These are phyloP conservation scores for Streptopelia turtur DNA, from an alignment of 2,797 vertebrate genomes.

Conservation along the genomic window DNA sequence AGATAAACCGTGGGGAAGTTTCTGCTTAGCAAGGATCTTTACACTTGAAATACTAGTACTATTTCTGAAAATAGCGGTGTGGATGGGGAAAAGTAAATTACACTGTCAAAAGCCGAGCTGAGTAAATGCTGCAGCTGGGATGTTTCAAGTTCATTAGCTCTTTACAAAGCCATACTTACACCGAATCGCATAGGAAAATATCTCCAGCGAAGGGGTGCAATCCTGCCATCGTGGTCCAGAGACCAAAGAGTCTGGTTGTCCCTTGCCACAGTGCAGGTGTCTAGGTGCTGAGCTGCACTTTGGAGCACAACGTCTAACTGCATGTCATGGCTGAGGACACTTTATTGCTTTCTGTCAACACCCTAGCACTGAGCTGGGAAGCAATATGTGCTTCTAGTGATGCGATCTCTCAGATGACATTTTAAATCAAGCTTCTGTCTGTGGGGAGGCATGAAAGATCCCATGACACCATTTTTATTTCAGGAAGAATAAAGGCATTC, in stretches of 20 bases:
- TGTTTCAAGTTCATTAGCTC: not conserved
- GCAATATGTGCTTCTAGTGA: constrained; percentile 52
- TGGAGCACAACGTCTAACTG: not conserved
- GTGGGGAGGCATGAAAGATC: constrained; percentile 37
- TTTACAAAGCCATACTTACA: not conserved
- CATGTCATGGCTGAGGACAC: constrained; percentile 30
- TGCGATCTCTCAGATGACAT: constrained; percentile 50
- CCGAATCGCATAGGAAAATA: not conserved
- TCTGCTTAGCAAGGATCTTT: constrained; percentile 31
- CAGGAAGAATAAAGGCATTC: constrained; percentile 69
- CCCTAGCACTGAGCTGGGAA: constrained; percentile 4
- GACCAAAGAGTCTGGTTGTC: not conserved
- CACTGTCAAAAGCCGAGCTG: not conserved
- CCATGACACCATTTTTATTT: constrained; percentile 61
- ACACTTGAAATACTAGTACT: not conserved
- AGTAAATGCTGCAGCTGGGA: not conserved
- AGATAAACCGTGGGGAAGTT: not conserved
- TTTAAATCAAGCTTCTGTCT: constrained; percentile 67
- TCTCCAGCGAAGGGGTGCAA: not conserved
- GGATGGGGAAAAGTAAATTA: not conserved
- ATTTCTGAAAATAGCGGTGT: not conserved
- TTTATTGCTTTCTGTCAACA: constrained; percentile 68
- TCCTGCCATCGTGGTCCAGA: not conserved
- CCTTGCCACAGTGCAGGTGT: not conserved
- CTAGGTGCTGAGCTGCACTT: not conserved